Conservation (phyloP, 2,888 invertebrate genomes). For the Oxyscelio sp. region DNA sequence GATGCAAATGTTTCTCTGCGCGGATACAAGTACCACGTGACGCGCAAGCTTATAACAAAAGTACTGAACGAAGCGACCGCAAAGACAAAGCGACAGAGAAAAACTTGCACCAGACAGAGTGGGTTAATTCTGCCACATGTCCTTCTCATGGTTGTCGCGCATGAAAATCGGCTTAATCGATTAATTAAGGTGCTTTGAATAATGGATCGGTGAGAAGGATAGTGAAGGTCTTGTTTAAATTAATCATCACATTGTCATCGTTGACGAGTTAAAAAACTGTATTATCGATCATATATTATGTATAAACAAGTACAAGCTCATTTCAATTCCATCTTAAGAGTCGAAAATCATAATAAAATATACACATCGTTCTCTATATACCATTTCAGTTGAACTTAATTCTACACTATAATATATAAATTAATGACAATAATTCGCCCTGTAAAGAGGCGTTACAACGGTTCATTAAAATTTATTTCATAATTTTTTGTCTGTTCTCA, state of each 20-base stretch:
- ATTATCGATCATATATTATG: constrained; percentile 81
- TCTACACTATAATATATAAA: constrained; percentile 60
- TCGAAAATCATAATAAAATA: constrained; percentile 77
- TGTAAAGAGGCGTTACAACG: constrained; percentile 49
- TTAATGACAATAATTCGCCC: constrained; percentile 55
- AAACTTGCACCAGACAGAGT: constrained; percentile 48
- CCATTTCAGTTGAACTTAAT: constrained; percentile 65
- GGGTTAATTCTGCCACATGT: constrained; percentile 78
- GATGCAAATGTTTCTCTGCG: not conserved
- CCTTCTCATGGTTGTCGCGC: constrained; percentile 67
- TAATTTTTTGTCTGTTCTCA: constrained; percentile 48
- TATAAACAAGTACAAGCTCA: constrained; percentile 76
- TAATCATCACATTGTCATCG: constrained; percentile 81
- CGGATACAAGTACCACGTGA: not conserved
- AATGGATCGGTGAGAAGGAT: constrained; percentile 79
- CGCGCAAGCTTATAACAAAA: not conserved
- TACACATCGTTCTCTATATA: constrained; percentile 84
- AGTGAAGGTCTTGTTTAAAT: constrained; percentile 81
- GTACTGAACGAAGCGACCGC: too few species aligned
- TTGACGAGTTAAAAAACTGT: constrained; percentile 82
- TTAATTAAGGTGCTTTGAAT: constrained; percentile 34
- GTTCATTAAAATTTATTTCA: constrained; percentile 44
- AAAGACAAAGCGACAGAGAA: constrained; percentile 12
- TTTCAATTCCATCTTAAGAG: constrained; percentile 57
- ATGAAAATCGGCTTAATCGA: constrained; percentile 48